Percentiles rank a stretch among this genome's conserved stretches.
These are phyloP conservation scores for Gallinago nigripennis DNA, from an alignment of 2,797 vertebrate species.

Conservation along the genomic window DNA sequence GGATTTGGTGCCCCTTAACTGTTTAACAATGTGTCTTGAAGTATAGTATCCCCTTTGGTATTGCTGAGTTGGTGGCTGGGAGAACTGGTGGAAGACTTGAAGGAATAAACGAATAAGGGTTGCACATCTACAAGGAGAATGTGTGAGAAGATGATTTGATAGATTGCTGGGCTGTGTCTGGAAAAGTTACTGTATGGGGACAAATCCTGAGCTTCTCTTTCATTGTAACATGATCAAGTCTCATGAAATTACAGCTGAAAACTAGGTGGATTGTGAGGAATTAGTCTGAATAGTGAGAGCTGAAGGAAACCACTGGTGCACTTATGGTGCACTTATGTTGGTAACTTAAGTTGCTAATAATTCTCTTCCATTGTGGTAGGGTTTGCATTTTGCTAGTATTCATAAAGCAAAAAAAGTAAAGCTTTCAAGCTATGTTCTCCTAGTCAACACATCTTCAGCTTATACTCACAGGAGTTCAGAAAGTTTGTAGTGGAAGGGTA, in stretches of 20 bases:
- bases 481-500: neutral
- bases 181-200: neutral
- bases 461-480: neutral
- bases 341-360: neutral
- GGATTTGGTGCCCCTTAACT: neutral
- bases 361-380: neutral
- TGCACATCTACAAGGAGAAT: neutral
- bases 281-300: neutral
- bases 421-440: neutral
- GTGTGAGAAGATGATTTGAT: neutral
- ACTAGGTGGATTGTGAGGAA: neutral
- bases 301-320: neutral
- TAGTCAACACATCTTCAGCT: neutral
- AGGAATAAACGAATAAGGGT: neutral
- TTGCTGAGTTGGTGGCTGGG: neutral
- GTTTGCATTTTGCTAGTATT: neutral
- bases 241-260: neutral
- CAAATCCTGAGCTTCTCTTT: constrained; percentile 30
- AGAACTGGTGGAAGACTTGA: neutral
- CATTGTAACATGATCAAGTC: neutral
- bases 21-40: neutral
- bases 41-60: neutral
- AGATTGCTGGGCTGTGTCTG: neutral
- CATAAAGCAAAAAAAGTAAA: neutral
- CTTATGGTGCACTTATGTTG: neutral